phyloP scores from a whole-genome alignment of 92 coral and sea anemone species.

The Paramuricea clavata region DNA sequence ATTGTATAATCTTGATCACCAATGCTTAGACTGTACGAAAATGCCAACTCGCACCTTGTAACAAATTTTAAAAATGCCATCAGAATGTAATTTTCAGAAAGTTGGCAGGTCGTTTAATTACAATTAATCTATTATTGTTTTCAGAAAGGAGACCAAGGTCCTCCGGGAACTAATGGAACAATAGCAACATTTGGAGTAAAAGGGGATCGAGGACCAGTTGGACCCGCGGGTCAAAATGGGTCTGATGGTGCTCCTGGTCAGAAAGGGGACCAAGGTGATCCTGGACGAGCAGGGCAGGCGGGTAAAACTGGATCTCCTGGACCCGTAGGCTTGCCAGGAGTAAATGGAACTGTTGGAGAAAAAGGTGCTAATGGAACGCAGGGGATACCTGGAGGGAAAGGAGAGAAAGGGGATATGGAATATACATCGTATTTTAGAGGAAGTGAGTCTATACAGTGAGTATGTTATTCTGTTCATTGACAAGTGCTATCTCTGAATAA shows the following conservation, averaged over 20 bases:
- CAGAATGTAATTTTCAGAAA: no score
- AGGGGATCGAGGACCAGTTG: conserved; percentile 74
- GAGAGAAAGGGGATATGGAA: background rate
- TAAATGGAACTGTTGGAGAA: conserved; percentile 33
- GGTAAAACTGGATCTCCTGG: conserved; percentile 37
- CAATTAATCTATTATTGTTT: background rate
- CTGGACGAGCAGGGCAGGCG: conserved; percentile 33
- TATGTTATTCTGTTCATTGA: background rate
- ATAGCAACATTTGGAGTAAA: conserved; percentile 25
- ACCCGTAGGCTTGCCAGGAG: conserved; percentile 48
- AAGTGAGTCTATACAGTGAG: background rate
- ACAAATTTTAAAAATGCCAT: no score
- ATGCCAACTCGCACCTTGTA: no score
- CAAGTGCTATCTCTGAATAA: no score
- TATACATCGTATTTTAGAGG: background rate
- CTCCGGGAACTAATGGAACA: conserved; percentile 35
- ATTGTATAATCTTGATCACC: no score
- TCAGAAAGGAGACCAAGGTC: conserved; percentile 58
- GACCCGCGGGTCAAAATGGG: conserved; percentile 20
- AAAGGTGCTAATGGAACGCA: conserved; percentile 52
- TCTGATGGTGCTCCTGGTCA: conserved; percentile 15
- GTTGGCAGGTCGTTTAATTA: no score
- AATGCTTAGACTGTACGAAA: no score
- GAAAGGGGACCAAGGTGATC: conserved; percentile 44
- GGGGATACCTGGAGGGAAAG: conserved; percentile 45